Evolutionary conservation across 2,797 vertebrate species (phyloP).

Genomic region (Rhincodon typus): DNA sequence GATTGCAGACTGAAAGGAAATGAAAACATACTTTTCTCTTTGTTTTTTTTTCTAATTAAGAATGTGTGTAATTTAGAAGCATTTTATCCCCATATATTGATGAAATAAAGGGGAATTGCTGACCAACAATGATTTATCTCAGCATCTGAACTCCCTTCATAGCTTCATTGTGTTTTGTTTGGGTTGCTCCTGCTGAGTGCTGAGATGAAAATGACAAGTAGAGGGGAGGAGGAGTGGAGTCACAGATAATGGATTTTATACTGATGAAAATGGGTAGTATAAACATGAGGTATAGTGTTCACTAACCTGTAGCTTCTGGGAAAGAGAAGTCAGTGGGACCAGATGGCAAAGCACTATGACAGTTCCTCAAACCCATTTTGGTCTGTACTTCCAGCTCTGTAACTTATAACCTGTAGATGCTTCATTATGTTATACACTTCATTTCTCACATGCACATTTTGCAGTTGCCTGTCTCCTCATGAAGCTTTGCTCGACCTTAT

Average conservation of each 20-base stretch:
- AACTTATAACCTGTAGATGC: neutral
- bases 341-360: neutral
- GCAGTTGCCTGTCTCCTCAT: neutral
- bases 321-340: neutral
- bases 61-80: neutral
- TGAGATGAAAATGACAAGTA: neutral
- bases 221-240: neutral
- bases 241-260: neutral
- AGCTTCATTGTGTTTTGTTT: neutral
- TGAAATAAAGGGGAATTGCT: neutral
- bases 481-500: neutral
- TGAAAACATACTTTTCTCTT: too few relatives aligned
- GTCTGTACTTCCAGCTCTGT: neutral
- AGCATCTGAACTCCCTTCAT: neutral
- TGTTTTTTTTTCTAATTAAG: neutral
- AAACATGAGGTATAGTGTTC: neutral
- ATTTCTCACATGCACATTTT: neutral
- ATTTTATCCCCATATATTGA: neutral
- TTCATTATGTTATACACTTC: neutral
- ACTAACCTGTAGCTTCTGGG: neutral
- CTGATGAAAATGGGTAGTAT: neutral
- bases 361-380: neutral
- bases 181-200: neutral
- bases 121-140: too few relatives aligned
- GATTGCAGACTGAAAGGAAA: too few relatives aligned